Conservation (phyloP, 2,888 invertebrate species). For the Oligia strigilis region DNA sequence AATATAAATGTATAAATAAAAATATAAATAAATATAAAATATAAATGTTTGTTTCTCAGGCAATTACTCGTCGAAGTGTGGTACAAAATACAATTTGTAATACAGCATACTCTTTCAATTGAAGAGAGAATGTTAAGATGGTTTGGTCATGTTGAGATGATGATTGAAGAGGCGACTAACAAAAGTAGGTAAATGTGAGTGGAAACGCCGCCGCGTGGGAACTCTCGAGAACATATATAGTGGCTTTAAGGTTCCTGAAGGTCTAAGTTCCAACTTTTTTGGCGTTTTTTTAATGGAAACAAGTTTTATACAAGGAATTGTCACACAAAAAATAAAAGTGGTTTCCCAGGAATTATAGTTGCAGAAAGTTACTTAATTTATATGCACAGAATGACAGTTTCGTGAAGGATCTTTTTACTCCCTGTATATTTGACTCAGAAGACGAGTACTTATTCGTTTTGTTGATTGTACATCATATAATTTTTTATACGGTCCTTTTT, state of each 20-base stretch:
- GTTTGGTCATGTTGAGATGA: background rate
- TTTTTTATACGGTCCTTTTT: slow-evolving; percentile 23
- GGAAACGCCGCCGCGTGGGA: too few relatives aligned
- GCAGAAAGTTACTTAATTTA: too few relatives aligned
- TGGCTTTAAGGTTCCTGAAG: background rate
- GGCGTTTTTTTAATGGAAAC: too few relatives aligned
- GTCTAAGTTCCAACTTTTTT: too few relatives aligned
- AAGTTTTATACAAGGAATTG: too few relatives aligned
- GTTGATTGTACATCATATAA: slow-evolving; percentile 12
- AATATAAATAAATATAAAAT: too few relatives aligned
- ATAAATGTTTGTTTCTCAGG: background rate
- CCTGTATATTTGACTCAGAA: background rate
- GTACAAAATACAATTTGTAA: too few relatives aligned
- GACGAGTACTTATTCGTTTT: slow-evolving; percentile 10
- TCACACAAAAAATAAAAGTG: too few relatives aligned
- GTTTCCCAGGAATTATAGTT: too few relatives aligned
- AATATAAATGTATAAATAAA: too few relatives aligned
- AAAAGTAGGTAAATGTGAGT: background rate
- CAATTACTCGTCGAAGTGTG: background rate
- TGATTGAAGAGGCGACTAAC: background rate
- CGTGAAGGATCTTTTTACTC: too few relatives aligned
- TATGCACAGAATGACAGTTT: too few relatives aligned
- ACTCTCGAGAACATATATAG: background rate
- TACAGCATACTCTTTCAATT: background rate
- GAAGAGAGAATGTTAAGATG: background rate